phyloP scores from a whole-genome alignment of 2,113 vertebrate genomes.

The Upupa epops region DNA sequence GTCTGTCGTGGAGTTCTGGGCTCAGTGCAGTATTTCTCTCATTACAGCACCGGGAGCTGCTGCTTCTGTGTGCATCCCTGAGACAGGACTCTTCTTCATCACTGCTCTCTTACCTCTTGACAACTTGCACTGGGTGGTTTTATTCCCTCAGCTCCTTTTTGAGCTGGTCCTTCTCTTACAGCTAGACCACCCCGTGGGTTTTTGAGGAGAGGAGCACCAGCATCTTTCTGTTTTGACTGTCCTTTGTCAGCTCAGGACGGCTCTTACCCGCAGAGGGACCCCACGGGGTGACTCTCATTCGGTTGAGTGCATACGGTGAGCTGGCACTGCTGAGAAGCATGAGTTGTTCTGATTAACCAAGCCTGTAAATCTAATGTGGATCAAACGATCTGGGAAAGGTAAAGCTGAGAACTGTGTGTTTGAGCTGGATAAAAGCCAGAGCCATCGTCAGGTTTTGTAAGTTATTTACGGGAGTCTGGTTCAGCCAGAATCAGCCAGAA shows the following conservation, averaged over 20 bases:
- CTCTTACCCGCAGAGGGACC: neutral
- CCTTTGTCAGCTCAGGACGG: neutral
- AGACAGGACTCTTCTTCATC: neutral
- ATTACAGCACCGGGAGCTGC: neutral
- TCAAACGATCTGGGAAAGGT: neutral
- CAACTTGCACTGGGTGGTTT: neutral
- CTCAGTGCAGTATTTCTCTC: neutral
- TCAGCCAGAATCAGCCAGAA: slow-evolving; percentile 2
- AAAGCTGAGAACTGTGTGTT: neutral
- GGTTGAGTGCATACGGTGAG: neutral
- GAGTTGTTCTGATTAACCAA: neutral
- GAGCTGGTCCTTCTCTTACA: neutral
- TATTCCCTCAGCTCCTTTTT: neutral
- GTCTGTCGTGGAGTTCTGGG: neutral
- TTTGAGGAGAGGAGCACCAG: neutral
- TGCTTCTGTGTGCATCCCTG: neutral
- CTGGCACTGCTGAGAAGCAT: neutral
- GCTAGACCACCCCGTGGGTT: neutral
- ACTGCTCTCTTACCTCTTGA: neutral
- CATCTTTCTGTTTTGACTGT: neutral
- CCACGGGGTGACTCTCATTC: neutral
- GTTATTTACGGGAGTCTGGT: neutral
- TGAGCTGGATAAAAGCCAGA: neutral
- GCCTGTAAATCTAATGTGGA: neutral
- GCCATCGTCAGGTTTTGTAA: neutral